A percentile compares a stretch with the other conserved stretches of the same genome.
phyloP scores from a whole-genome alignment of 2,113 vertebrate genomes.

The Patagioenas fasciata region DNA sequence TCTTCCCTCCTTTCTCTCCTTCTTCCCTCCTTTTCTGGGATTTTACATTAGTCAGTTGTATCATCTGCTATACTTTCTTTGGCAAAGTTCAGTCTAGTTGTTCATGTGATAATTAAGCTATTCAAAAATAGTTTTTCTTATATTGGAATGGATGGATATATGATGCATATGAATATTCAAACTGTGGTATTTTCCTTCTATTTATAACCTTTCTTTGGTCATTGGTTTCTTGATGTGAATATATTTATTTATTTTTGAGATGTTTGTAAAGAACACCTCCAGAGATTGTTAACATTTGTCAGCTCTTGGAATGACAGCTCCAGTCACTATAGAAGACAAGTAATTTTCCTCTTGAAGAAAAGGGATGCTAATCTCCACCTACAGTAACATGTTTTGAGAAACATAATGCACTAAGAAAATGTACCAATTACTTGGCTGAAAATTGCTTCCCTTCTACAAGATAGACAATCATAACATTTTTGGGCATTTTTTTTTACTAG shows the following conservation, averaged over 20 bases:
- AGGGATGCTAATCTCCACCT: conserved; percentile 77
- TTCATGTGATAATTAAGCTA: background rate
- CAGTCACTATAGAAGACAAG: conserved; percentile 76
- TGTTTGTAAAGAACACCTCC: conserved; percentile 65
- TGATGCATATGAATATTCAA: background rate
- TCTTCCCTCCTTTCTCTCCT: too few relatives aligned
- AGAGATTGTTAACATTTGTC: conserved; percentile 78
- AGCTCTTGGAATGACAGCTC: conserved; percentile 75
- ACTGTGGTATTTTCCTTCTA: background rate
- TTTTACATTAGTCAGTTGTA: background rate
- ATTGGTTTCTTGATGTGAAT: conserved; percentile 48
- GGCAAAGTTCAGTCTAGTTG: background rate
- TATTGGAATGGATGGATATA: background rate
- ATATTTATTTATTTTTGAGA: conserved; percentile 71
- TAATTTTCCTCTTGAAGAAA: conserved; percentile 76
- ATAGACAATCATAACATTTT: conserved; percentile 75
- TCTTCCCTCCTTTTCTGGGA: background rate
- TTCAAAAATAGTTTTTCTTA: background rate
- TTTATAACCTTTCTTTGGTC: conserved; percentile 58
- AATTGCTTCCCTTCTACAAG: conserved; percentile 71
- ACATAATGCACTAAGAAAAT: conserved; percentile 74
- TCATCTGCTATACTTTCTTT: background rate
- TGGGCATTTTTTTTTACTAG: background rate
- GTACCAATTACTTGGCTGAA: conserved; percentile 75
- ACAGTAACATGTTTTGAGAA: conserved; percentile 77